These are phyloP conservation scores for Chesias legatella DNA, from an alignment of 2,888 invertebrate genomes.

Conservation along the genomic window DNA sequence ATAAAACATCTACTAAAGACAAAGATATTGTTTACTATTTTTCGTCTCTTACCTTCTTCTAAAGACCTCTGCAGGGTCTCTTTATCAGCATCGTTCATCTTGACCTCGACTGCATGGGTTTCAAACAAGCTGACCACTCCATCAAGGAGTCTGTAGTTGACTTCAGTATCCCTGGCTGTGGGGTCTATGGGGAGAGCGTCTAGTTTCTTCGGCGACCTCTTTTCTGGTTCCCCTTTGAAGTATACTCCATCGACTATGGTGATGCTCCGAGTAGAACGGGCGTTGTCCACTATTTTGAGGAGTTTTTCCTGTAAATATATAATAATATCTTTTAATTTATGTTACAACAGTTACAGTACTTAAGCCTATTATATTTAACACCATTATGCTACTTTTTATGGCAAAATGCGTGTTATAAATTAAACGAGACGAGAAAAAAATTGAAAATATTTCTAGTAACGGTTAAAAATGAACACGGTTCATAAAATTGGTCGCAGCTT, in stretches of 20 bases:
- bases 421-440: too few species aligned
- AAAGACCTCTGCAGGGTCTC: slow-evolving; percentile 88
- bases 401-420: too few species aligned
- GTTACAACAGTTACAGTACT: too few species aligned
- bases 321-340: too few species aligned
- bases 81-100: slow-evolving; percentile 87
- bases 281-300: slow-evolving; percentile 83
- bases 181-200: slow-evolving; percentile 86
- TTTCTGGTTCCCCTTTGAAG: slow-evolving; percentile 75
- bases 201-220: slow-evolving; percentile 78
- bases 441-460: too few species aligned
- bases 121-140: slow-evolving; percentile 87
- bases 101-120: slow-evolving; percentile 89
- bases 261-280: slow-evolving; percentile 65
- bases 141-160: slow-evolving; percentile 87
- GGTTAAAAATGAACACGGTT: too few species aligned
- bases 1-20: too few species aligned
- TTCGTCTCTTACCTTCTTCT: slow-evolving; percentile 88
- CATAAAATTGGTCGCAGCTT: too few species aligned
- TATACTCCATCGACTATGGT: slow-evolving; percentile 83
- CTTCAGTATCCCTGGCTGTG: slow-evolving; percentile 85
- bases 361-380: too few species aligned
- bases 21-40: too few species aligned
- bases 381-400: too few species aligned
- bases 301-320: slow-evolving; percentile 82